Conservation (phyloP, 2,888 invertebrate species). For the Corythucha ciliata region DNA sequence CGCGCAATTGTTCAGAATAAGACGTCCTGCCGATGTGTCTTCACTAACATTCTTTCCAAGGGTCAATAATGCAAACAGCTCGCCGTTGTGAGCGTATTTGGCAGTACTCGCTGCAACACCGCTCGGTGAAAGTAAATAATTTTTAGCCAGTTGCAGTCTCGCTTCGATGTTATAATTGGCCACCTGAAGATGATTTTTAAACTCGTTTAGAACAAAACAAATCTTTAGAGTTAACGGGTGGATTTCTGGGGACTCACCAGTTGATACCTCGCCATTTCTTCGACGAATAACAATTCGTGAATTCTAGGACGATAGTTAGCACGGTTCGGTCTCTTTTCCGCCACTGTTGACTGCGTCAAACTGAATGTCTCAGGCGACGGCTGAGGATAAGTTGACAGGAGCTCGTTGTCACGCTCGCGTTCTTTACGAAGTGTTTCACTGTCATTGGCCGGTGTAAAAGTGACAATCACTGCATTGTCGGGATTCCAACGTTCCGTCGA, state of each 20-base stretch:
- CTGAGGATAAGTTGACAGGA: conserved; percentile 54
- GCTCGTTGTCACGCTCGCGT: conserved; percentile 47
- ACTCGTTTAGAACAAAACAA: neutral
- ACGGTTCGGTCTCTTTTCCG: conserved; percentile 52
- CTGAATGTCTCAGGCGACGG: conserved; percentile 57
- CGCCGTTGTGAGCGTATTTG: conserved; percentile 65
- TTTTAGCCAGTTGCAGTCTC: conserved; percentile 52
- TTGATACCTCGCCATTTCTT: conserved; percentile 66
- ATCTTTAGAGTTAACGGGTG: neutral
- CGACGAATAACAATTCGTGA: conserved; percentile 65
- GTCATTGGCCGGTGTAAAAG: conserved; percentile 50
- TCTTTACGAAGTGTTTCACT: conserved; percentile 45
- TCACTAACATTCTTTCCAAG: conserved; percentile 67
- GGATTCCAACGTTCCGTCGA: conserved; percentile 54
- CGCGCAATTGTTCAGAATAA: conserved; percentile 66
- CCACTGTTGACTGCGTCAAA: conserved; percentile 57
- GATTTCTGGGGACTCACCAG: conserved; percentile 42
- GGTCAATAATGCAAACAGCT: conserved; percentile 63
- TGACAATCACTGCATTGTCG: conserved; percentile 47
- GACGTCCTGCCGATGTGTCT: conserved; percentile 69
- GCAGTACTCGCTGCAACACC: conserved; percentile 60
- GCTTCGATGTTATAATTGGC: conserved; percentile 60
- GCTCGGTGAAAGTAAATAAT: conserved; percentile 59
- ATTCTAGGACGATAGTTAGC: conserved; percentile 63
- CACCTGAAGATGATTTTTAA: conserved; percentile 39